These are phyloP conservation scores for Rapana venosa DNA, from an alignment of 2,888 invertebrate species.

Conservation along the genomic window DNA sequence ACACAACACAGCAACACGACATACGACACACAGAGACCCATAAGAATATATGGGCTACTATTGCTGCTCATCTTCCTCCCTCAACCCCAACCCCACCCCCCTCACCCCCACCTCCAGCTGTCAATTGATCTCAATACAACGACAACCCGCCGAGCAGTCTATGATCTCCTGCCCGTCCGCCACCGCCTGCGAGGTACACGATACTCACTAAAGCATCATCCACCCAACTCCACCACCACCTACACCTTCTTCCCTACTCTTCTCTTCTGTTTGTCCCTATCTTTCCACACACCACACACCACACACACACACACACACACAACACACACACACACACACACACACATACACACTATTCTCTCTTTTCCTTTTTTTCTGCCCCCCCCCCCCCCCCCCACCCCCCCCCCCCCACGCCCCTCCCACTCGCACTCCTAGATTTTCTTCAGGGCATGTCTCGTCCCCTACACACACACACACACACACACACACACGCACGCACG, in stretches of 20 bases:
- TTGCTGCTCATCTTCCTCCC: neutral
- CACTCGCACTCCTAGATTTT: neutral
- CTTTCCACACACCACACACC: too few species aligned
- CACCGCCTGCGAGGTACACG: too few species aligned
- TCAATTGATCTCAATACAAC: neutral
- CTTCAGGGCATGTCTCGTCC: neutral
- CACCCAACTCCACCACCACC: too few species aligned
- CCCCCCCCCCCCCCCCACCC: neutral
- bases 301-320: too few species aligned
- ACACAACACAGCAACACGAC: neutral
- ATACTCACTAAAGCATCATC: too few species aligned
- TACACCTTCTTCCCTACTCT: too few species aligned
- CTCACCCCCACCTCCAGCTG: neutral
- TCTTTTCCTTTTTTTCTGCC: neutral
- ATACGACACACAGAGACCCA: neutral
- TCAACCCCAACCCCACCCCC: too few species aligned
- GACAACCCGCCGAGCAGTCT: too few species aligned
- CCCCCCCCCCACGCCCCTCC: neutral
- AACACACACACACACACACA: too few species aligned
- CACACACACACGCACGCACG: neutral
- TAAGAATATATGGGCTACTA: neutral
- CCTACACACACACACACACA: neutral
- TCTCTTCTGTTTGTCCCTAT: too few species aligned
- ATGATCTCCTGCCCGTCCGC: too few species aligned
- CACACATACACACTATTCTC: too few species aligned